Base-by-base conservation (phyloP, 2,113 vertebrate genomes). In the Macrotis lagotis region DNA sequence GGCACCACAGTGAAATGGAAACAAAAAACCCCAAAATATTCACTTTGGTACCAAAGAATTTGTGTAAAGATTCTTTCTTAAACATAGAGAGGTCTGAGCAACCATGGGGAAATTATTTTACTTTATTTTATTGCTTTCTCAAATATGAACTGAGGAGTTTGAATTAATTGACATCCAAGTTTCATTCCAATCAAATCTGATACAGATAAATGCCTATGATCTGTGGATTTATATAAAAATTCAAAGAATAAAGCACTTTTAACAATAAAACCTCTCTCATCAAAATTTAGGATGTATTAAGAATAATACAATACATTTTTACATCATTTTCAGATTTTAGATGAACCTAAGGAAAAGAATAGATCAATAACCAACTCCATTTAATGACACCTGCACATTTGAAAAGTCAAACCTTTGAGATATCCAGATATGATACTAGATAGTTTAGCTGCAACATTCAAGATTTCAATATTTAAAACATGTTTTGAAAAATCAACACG, bases 381-480 rank as follows among this genome's bases (percentile, higher is more conserved):
- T 26, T 91, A 0, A 91, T 91, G 0, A 26, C 48, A 59, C 47
- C 31, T n/a, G 3, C 94, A 0, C 8, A 53, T 94, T 93, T 96
- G 83, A 96, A 91, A 95, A 97, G 51, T 47, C 48, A 92, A 93
- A 96, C 25, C 7, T 95, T 48, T 31, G 48, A 94, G 88, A 96
- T 94, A 25, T 59, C 22, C 0, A 0, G 37, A 66, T n/a, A 94
- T 26, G 96, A 31, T 25, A 48, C 51, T 90, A 90, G 88, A 91
- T 91, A 96, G 51, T 16, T 53, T 22, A 25, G 90, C 3, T 66
- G 83, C 0, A 50, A 4, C 4, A 26, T 26, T 92, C 3, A 24
- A 31, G 53, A 31, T 51, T 97, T 96, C 91, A 92, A 44, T 96
- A 44, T 37, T 96, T 93, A 22, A 93, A 95, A 97, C 31, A 74